These are phyloP conservation scores for Mercenaria mercenaria DNA, from an alignment of 1,140 invertebrate genomes.

Conservation along the genomic window DNA sequence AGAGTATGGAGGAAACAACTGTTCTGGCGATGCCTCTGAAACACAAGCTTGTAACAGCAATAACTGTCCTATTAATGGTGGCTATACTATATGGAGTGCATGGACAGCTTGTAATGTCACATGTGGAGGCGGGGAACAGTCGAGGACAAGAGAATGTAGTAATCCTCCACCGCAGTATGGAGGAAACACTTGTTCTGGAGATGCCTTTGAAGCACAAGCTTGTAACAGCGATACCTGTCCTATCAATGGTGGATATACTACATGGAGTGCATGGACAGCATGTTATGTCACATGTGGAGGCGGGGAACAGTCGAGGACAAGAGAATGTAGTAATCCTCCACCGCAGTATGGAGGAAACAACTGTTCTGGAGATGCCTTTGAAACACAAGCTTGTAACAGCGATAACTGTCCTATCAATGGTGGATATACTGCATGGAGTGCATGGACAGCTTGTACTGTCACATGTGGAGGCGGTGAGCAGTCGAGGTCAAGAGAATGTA, in stretches of 20 bases:
- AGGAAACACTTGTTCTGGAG: constrained; percentile 63
- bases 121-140: constrained; percentile 70
- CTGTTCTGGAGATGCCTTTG: constrained; percentile 65
- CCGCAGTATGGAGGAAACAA: constrained; percentile 73
- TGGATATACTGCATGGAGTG: constrained; percentile 86
- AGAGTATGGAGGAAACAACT: constrained; percentile 65
- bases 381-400: constrained; percentile 21
- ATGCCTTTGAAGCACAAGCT: constrained; percentile 59
- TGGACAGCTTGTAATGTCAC: constrained; percentile 73
- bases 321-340: constrained; percentile 70
- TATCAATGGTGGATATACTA: constrained; percentile 71
- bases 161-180: constrained; percentile 44
- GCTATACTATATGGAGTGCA: constrained; percentile 59
- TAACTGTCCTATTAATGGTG: constrained; percentile 53
- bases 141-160: constrained; percentile 52
- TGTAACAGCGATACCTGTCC: constrained; percentile 73
- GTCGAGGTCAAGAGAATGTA: constrained; percentile 87
- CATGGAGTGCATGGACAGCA: constrained; percentile 70
- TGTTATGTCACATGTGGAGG: constrained; percentile 77
- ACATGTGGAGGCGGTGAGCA: constrained; percentile 95
- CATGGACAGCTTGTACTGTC: constrained; percentile 95
- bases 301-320: constrained; percentile 62
- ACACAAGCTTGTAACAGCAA: constrained; percentile 60
- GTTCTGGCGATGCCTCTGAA: constrained; percentile 58
- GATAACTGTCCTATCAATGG: constrained; percentile 60